These are phyloP conservation scores for Turritopsis rubra DNA, from an alignment of 30 jellyfish, hydroid and myxozoan species.

Conservation along the genomic window DNA sequence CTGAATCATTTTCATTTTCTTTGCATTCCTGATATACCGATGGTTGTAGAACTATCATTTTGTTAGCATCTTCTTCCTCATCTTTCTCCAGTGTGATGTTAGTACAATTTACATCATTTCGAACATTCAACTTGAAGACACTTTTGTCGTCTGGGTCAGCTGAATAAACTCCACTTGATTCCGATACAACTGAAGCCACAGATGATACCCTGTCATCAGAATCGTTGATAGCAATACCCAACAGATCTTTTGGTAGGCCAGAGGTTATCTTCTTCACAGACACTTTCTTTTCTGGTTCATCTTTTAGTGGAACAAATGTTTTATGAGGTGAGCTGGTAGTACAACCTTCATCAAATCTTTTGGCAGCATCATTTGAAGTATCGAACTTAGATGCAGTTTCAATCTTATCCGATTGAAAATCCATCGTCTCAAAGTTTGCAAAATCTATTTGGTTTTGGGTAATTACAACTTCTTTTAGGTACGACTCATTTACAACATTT, in stretches of 20 bases:
- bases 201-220: constrained; percentile 42
- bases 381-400: not conserved
- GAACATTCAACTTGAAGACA: not conserved
- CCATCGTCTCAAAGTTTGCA: not conserved
- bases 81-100: not conserved
- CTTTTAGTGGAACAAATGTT: not conserved
- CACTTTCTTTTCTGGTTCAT: not conserved
- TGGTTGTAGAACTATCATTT: not conserved
- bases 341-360: not conserved
- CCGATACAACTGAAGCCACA: constrained; percentile 57
- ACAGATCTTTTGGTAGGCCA: not conserved
- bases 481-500: not conserved
- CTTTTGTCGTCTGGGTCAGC: constrained; percentile 58
- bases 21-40: not conserved
- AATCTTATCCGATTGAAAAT: too few relatives aligned
- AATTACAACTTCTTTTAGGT: not conserved
- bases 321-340: not conserved
- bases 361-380: not conserved
- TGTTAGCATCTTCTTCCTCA: not conserved
- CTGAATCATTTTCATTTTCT: not conserved
- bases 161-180: constrained; percentile 82
- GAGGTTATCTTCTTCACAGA: not conserved
- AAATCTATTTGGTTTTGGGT: not conserved
- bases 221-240: not conserved
- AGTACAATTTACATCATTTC: not conserved